phyloP scores from a whole-genome alignment of 1,140 invertebrate species.

The Drosophila gunungcola region DNA sequence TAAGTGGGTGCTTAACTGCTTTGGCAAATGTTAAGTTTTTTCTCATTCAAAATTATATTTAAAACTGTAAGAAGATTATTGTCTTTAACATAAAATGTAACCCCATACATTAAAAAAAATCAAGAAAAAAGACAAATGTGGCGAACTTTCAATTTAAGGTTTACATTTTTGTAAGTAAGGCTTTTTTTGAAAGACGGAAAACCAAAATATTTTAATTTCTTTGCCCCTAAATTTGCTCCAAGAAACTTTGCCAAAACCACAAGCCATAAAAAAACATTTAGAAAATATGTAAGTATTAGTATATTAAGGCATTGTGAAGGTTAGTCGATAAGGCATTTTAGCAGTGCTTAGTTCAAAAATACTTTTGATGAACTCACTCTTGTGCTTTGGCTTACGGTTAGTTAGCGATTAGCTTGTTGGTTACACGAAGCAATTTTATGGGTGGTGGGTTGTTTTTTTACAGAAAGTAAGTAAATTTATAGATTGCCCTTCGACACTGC shows the following conservation, averaged over 20 bases:
- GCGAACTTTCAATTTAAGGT: background rate
- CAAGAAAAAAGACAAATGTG: background rate
- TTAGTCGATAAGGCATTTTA: conserved; percentile 35
- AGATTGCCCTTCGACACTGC: conserved; percentile 11
- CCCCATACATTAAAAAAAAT: no score
- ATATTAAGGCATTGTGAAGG: conserved; percentile 29
- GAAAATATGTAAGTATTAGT: conserved; percentile 34
- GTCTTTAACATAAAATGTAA: no score
- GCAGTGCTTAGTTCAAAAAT: conserved; percentile 46
- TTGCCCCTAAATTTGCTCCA: conserved; percentile 37
- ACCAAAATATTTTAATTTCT: background rate
- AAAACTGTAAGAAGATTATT: no score
- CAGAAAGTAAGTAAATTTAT: conserved; percentile 18
- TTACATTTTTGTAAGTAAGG: background rate
- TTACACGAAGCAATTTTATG: conserved; percentile 29
- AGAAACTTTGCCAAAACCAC: conserved; percentile 73
- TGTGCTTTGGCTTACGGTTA: conserved; percentile 37
- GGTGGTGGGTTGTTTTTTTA: conserved; percentile 19
- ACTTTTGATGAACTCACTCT: conserved; percentile 30
- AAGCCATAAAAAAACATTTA: conserved; percentile 40
- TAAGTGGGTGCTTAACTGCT: background rate
- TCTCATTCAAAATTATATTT: no score
- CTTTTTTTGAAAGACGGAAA: background rate
- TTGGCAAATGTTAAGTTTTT: no score
- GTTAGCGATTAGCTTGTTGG: conserved; percentile 31